A percentile compares a stretch with the other conserved stretches of the same genome.
Conservation (phyloP, 2,888 invertebrate species). For the Leistus spinibarbis region DNA sequence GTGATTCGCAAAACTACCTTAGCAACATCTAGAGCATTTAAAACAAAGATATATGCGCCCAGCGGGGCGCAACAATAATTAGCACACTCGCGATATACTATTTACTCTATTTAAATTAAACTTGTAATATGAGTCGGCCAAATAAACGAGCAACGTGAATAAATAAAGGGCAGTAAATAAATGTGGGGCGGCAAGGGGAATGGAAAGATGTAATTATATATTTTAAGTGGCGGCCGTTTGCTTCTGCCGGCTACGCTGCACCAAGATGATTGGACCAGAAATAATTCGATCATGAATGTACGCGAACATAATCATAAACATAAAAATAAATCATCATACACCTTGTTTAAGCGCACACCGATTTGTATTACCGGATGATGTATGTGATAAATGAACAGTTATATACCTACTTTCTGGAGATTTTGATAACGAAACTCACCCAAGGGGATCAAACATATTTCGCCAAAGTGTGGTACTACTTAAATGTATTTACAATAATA, state of each 20-base stretch:
- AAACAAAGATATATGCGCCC: slow-evolving; percentile 35
- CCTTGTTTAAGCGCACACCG: background rate
- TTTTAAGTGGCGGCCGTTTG: slow-evolving; percentile 4
- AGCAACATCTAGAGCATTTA: slow-evolving; percentile 23
- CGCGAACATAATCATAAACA: slow-evolving; percentile 8
- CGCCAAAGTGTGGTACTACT: no score
- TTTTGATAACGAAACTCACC: no score
- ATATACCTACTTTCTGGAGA: no score
- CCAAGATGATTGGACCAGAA: background rate
- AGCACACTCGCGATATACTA: slow-evolving; percentile 22
- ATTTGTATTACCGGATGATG: no score
- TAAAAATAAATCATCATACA: slow-evolving; percentile 9
- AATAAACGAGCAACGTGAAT: background rate
- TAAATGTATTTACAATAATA: no score
- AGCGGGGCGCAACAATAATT: slow-evolving; percentile 32
- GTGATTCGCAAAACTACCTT: slow-evolving; percentile 11
- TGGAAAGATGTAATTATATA: slow-evolving; percentile 5
- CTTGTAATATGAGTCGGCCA: slow-evolving; percentile 13
- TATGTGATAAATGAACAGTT: no score
- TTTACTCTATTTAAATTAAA: slow-evolving; percentile 38
- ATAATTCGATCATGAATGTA: slow-evolving; percentile 2
- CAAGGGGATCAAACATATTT: no score
- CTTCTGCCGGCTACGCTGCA: background rate
- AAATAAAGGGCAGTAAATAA: background rate
- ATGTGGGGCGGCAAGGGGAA: background rate